phyloP scores from a whole-genome alignment of 2,113 vertebrate genomes.

The Noturus placidus region DNA sequence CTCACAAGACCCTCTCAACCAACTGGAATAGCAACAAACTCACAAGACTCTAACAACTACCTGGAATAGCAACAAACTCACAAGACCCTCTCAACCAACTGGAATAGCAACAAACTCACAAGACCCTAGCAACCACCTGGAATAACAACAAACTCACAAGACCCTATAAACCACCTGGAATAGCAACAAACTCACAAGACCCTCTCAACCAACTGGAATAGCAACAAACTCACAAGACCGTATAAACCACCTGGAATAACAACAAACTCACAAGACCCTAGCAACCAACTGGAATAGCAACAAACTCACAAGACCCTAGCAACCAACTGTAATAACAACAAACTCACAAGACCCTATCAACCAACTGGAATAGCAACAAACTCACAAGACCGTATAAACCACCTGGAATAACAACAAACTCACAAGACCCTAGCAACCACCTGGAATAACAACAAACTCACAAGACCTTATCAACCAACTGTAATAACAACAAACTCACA shows the following conservation, averaged over 20 bases:
- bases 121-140: background rate
- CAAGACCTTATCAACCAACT: background rate
- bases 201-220: background rate
- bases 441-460: no score
- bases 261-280: no score
- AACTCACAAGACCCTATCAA: background rate
- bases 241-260: background rate
- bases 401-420: no score
- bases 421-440: background rate
- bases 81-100: background rate
- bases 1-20: background rate
- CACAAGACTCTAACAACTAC: background rate
- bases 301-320: background rate
- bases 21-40: no score
- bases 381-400: background rate
- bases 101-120: no score
- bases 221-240: background rate
- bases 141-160: no score
- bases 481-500: background rate
- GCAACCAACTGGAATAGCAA: background rate
- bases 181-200: background rate
- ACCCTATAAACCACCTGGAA: background rate
- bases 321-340: background rate
- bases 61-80: no score
- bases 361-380: background rate